A percentile compares a stretch with the other conserved stretches of the same genome.
These are phyloP conservation scores for Ichneumon xanthorius DNA, from an alignment of 2,888 invertebrate genomes.

Conservation along the genomic window DNA sequence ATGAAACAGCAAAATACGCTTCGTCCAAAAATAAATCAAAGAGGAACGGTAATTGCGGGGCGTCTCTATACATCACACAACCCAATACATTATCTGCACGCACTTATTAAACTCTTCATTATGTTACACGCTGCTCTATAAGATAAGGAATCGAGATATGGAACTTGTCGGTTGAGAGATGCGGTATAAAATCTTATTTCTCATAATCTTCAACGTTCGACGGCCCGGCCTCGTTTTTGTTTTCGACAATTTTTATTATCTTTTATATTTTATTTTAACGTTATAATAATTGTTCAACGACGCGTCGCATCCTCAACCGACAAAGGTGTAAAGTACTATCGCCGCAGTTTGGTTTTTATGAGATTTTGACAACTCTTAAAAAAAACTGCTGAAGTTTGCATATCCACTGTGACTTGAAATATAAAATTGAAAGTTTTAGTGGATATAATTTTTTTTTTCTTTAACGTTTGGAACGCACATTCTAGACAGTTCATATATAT, in stretches of 20 bases:
- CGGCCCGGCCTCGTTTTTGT: background rate
- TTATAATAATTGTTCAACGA: background rate
- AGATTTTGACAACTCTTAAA: constrained; percentile 10
- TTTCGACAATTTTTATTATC: background rate
- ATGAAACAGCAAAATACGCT: constrained; percentile 46
- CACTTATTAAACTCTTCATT: constrained; percentile 43
- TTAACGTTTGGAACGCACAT: constrained; percentile 10
- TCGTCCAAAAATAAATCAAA: constrained; percentile 59
- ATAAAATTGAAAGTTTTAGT: no score
- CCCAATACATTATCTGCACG: constrained; percentile 44
- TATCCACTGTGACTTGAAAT: no score
- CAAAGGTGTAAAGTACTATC: constrained; percentile 22
- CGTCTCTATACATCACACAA: constrained; percentile 60
- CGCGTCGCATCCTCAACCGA: constrained; percentile 46
- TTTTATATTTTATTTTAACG: constrained; percentile 1
- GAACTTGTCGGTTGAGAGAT: constrained; percentile 42
- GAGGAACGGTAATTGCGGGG: constrained; percentile 53
- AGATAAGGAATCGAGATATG: background rate
- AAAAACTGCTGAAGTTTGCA: background rate
- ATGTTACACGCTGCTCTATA: constrained; percentile 33
- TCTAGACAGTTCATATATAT: background rate
- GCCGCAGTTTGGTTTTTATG: constrained; percentile 1
- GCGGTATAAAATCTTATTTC: background rate
- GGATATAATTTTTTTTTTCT: background rate
- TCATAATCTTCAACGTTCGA: constrained; percentile 16